phyloP scores from a whole-genome alignment of 2,113 vertebrate genomes.

The Austrofundulus limnaeus region DNA sequence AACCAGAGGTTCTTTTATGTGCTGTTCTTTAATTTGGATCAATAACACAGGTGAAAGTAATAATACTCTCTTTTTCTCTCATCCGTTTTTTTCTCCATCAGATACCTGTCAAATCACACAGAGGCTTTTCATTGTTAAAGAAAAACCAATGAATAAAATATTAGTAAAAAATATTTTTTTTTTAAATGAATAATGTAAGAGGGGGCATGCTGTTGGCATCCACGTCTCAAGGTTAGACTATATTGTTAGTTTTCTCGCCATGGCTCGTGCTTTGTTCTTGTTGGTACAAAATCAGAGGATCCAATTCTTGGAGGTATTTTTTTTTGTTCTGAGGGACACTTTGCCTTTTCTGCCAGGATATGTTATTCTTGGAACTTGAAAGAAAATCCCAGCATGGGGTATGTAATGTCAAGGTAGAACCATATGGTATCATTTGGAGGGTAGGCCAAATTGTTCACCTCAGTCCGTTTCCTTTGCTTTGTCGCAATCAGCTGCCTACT shows the following conservation, averaged over 20 bases:
- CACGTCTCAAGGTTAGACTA: conserved; percentile 73
- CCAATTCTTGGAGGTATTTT: conserved; percentile 52
- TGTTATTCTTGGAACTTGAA: conserved; percentile 47
- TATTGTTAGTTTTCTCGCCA: conserved; percentile 54
- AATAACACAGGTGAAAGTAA: conserved; percentile 66
- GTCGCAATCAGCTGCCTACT: conserved; percentile 27
- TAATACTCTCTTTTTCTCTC: conserved; percentile 49
- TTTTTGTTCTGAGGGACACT: conserved; percentile 46
- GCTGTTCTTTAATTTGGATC: conserved; percentile 70
- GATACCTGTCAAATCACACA: conserved; percentile 59
- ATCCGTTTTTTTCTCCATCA: conserved; percentile 57
- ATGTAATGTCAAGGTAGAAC: conserved; percentile 38
- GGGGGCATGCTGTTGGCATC: conserved; percentile 63
- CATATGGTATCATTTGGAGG: conserved; percentile 43
- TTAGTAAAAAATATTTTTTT: conserved; percentile 75
- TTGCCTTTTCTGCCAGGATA: conserved; percentile 43
- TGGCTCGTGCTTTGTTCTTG: conserved; percentile 59
- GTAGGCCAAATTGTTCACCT: conserved; percentile 47
- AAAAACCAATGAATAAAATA: conserved; percentile 82
- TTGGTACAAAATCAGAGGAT: conserved; percentile 65
- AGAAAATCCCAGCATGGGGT: conserved; percentile 49
- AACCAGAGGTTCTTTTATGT: conserved; percentile 61
- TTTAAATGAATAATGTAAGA: conserved; percentile 81
- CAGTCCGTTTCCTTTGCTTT: conserved; percentile 35
- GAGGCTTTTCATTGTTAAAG: conserved; percentile 69